Evolutionary conservation across 2,113 vertebrate species (phyloP), one percentile per base, ranked within the genome.

Genomic region (Prietella phreatophila): DNA sequence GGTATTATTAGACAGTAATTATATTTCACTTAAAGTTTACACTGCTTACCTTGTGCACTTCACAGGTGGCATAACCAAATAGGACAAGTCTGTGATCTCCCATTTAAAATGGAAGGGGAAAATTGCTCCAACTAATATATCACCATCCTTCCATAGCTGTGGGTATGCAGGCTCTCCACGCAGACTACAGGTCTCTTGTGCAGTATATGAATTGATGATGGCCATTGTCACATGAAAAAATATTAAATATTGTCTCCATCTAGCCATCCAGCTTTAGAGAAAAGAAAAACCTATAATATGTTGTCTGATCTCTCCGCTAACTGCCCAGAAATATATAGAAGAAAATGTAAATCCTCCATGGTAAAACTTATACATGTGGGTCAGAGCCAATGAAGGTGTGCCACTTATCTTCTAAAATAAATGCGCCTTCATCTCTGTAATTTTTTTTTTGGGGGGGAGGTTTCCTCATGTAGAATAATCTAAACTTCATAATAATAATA

Each of bases 91-190:
- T 36, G 39, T 83, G 4, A 36, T 67, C 22, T 84, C 82, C 87
- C 87, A 88, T 7, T 5, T 88, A 61, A 61, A 67, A 61, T 88
- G 87, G 19, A 88, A 84, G 22, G 87, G 75, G n/a, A 88, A 84
- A 67, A 84, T 53, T 33, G 55, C 87, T 79, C 87, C 87, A 79
- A 88, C 9, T n/a, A 80, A 30, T 4, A 88, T 84, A 67, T 88
- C 87, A 55, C 87, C 87, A 67, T 88, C 73, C 36, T 88, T 88
- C n/a, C 69, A 79, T 50, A 88, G 6, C 6, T 55, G 47, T 56
- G 87, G 87, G 33, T 84, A 67, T 27, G 22, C 42, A 56, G 87
- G 71, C 22, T 88, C 58, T 84, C 82, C 87, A 11, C 13, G 82
- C 22, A 88, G 60, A 17, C 14, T 36, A 85, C 87, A 88, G 10